phyloP scores from a whole-genome alignment of 1,140 invertebrate species.

The Proales similis region DNA sequence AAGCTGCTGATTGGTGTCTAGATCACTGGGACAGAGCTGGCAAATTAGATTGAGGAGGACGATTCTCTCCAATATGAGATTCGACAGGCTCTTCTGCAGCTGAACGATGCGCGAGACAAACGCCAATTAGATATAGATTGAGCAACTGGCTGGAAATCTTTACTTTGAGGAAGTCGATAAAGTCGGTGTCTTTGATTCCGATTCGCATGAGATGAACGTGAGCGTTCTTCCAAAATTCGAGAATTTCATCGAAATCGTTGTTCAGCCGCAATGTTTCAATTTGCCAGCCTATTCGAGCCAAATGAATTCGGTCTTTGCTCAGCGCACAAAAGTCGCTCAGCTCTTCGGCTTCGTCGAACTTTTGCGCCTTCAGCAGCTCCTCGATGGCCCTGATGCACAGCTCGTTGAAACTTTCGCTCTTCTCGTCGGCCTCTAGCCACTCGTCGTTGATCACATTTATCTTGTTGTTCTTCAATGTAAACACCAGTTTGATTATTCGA shows the following conservation, averaged over 20 bases:
- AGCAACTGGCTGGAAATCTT: too few relatives aligned
- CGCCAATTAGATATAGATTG: too few relatives aligned
- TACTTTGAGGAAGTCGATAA: slow-evolving; percentile 37
- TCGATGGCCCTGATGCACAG: slow-evolving; percentile 20
- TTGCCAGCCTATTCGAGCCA: slow-evolving; percentile 23
- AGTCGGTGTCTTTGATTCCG: slow-evolving; percentile 32
- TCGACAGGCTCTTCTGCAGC: slow-evolving; percentile 22
- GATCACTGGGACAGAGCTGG: slow-evolving; percentile 19
- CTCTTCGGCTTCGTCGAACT: slow-evolving; percentile 29
- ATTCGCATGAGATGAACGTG: slow-evolving; percentile 28
- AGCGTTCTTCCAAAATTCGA: slow-evolving; percentile 33
- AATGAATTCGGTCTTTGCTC: slow-evolving; percentile 31
- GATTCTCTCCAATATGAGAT: slow-evolving; percentile 20
- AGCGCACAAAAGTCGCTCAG: slow-evolving; percentile 18
- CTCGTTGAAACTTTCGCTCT: slow-evolving; percentile 28
- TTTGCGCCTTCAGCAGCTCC: slow-evolving; percentile 22
- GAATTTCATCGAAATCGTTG: slow-evolving; percentile 35
- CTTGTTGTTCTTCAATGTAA: slow-evolving; percentile 15
- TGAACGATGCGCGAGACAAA: too few relatives aligned
- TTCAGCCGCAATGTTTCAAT: slow-evolving; percentile 10
- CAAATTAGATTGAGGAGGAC: slow-evolving; percentile 25
- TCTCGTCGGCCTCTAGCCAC: slow-evolving; percentile 24
- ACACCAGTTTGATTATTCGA: slow-evolving; percentile 20
- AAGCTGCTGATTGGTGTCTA: slow-evolving; percentile 2
- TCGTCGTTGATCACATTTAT: slow-evolving; percentile 21